phyloP scores from a whole-genome alignment of 2,797 vertebrate species.

The Thripadectes ignobilis region DNA sequence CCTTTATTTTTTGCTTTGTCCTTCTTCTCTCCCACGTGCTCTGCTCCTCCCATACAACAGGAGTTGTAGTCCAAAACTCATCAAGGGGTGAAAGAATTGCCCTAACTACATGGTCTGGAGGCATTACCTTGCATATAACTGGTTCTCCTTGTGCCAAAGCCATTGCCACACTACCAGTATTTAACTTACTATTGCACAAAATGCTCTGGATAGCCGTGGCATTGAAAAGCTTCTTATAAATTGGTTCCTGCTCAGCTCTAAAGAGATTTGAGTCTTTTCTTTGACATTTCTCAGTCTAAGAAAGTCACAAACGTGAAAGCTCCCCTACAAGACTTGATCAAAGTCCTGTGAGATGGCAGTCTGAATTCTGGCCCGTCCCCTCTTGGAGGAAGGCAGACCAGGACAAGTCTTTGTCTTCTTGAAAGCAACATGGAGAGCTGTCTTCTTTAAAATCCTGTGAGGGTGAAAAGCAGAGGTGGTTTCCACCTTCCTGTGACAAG shows the following conservation, averaged over 20 bases:
- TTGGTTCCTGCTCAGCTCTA: not conserved
- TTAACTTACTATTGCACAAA: not conserved
- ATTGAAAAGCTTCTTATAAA: conserved; percentile 12
- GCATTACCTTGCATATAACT: not conserved
- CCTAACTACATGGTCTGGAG: not conserved
- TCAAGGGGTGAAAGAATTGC: not conserved
- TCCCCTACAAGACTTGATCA: not conserved
- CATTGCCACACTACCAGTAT: not conserved
- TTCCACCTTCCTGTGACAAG: not conserved
- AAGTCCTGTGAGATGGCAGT: not conserved
- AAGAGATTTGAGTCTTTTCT: not conserved
- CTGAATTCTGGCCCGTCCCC: not conserved
- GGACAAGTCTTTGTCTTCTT: not conserved
- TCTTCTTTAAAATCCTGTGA: not conserved
- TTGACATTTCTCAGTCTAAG: not conserved
- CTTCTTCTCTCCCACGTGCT: not conserved
- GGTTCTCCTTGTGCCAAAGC: not conserved
- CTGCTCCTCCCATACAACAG: not conserved
- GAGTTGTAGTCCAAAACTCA: not conserved
- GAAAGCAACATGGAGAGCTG: not conserved
- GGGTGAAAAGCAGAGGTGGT: not conserved
- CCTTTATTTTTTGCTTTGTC: not conserved
- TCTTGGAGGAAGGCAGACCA: not conserved
- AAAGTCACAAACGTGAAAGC: not conserved
- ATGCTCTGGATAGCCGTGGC: not conserved